Conservation (phyloP, 2,888 invertebrate genomes). For the Atherix ibis region DNA sequence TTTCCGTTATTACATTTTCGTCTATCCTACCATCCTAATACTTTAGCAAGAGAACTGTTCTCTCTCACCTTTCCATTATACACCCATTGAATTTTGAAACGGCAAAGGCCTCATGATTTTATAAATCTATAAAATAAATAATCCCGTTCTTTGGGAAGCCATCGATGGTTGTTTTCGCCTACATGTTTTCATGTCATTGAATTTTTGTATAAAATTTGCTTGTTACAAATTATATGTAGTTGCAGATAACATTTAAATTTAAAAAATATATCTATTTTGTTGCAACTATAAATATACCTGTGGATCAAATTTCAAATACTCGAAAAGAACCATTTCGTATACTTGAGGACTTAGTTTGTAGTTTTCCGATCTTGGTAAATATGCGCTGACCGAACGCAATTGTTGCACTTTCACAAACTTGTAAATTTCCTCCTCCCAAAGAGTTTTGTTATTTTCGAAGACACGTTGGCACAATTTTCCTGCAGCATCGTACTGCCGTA, state of each 20-base stretch:
- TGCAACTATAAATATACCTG: constrained; percentile 27
- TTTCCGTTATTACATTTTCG: neutral
- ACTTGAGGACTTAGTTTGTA: constrained; percentile 64
- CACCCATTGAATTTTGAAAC: too few species aligned
- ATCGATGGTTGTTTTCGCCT: too few species aligned
- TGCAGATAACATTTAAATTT: too few species aligned
- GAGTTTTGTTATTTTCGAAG: constrained; percentile 60
- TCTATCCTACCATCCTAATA: too few species aligned
- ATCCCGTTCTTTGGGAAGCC: too few species aligned
- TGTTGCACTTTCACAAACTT: constrained; percentile 78
- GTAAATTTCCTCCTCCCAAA: constrained; percentile 86
- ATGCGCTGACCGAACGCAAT: constrained; percentile 60
- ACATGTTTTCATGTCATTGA: too few species aligned
- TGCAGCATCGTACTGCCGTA: constrained; percentile 61
- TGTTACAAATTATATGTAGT: too few species aligned
- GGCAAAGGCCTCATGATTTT: too few species aligned
- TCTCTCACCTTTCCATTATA: too few species aligned
- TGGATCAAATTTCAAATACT: constrained; percentile 73
- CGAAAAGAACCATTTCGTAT: constrained; percentile 88
- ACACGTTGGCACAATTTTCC: constrained; percentile 73
- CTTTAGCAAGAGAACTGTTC: too few species aligned
- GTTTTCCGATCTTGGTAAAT: constrained; percentile 58
- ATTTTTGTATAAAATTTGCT: too few species aligned
- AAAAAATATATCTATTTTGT: neutral
- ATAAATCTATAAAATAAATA: neutral